These are phyloP conservation scores for Drosophila quadrilineata DNA, from an alignment of 1,140 invertebrate genomes.

Conservation along the genomic window DNA sequence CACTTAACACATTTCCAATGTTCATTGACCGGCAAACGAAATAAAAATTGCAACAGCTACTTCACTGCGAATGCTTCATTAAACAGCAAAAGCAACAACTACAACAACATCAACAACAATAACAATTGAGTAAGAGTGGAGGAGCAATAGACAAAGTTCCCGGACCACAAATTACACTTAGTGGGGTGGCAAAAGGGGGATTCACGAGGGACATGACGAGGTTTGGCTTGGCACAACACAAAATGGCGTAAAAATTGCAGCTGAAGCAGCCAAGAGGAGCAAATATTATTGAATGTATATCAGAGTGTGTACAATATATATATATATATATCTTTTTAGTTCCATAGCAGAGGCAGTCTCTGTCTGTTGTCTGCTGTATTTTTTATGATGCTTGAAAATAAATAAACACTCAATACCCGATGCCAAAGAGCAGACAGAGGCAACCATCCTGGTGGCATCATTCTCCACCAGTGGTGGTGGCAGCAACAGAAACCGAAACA, in stretches of 20 bases:
- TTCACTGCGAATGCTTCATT: constrained; percentile 70
- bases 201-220: too few species aligned
- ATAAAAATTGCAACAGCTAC: constrained; percentile 78
- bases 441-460: constrained; percentile 27
- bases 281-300: constrained; percentile 70
- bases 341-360: too few species aligned
- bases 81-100: constrained; percentile 46
- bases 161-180: constrained; percentile 73
- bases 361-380: constrained; percentile 50
- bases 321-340: background rate
- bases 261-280: constrained; percentile 53
- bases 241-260: constrained; percentile 78
- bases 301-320: constrained; percentile 13
- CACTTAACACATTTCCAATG: constrained; percentile 77
- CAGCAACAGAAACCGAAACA: constrained; percentile 5
- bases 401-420: constrained; percentile 76
- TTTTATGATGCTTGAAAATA: constrained; percentile 79
- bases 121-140: constrained; percentile 12
- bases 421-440: constrained; percentile 67
- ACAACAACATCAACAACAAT: constrained; percentile 27
- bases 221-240: constrained; percentile 54
- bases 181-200: too few species aligned
- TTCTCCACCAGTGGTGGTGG: background rate
- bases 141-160: constrained; percentile 73
- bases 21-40: constrained; percentile 76